phyloP scores from a whole-genome alignment of 2,888 invertebrate genomes.

The Eupithecia exiguata region DNA sequence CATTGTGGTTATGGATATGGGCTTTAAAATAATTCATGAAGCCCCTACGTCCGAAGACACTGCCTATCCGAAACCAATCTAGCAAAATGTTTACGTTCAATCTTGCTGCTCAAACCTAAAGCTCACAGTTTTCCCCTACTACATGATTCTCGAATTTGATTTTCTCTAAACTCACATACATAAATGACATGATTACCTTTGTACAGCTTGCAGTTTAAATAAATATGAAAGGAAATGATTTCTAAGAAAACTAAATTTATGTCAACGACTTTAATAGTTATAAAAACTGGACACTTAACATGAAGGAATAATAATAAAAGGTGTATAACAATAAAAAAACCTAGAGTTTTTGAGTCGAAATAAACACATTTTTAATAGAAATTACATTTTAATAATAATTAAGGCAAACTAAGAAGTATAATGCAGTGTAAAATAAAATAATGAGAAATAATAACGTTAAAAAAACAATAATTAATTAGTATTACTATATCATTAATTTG shows the following conservation, averaged over 20 bases:
- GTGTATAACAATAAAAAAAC: neutral
- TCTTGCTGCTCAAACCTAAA: neutral
- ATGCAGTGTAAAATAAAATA: neutral
- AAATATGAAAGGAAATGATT: neutral
- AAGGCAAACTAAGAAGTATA: neutral
- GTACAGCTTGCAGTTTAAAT: neutral
- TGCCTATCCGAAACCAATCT: slow-evolving; percentile 1
- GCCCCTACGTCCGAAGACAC: neutral
- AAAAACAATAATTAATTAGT: neutral
- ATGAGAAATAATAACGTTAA: neutral
- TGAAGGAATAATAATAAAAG: no score
- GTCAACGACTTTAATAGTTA: neutral
- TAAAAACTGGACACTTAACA: neutral
- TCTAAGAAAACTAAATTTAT: neutral
- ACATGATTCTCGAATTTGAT: neutral
- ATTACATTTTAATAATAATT: neutral
- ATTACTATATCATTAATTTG: neutral
- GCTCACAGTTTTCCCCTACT: neutral
- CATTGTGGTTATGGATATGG: neutral
- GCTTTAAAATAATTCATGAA: neutral
- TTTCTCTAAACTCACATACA: neutral
- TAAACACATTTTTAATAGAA: neutral
- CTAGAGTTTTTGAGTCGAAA: neutral
- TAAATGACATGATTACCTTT: neutral
- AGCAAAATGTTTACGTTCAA: slow-evolving; percentile 12